Evolutionary conservation across 2,888 invertebrate genomes (phyloP), one percentile per base, ranked within the genome.

Genomic region (Eupithecia subfuscata): DNA sequence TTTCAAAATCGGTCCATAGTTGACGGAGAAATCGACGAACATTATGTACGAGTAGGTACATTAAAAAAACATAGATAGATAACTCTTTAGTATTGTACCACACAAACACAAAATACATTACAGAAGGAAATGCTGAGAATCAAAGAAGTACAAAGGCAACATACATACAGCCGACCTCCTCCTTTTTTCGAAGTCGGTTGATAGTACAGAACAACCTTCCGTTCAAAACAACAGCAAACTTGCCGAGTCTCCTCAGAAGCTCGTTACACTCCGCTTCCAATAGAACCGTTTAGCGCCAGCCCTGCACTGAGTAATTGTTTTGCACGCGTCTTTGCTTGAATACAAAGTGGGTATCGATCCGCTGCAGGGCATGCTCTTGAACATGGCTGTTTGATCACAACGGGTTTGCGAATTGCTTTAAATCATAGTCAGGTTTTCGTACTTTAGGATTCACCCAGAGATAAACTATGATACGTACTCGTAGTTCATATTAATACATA

Each of bases 241-340:
- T 73, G 70, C 71, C 34, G 18, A 73, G 68, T 70, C 73, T 63
- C 34, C 48, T 52, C 70, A 34, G 69, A 69, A 18, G 43, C 45
- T 43, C 34, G 37, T n/a, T 9, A 18, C 37, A 40, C 34, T 56
- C 40, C 30, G 40, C 34, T 64, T 40, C 37, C 69, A 76, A 69
- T 69, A 69, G 56, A 71, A 70, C 69, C 60, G 70, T 37, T 73
- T 69, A 30, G 71, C 64, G 71, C 72, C 75, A 69, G 75, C 75
- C 77, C 75, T 70, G 68, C 64, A 69, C 52, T 22, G 75, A 77
- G 75, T 77, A 75, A 77, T 77, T 77, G 75, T 77, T 77, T 77
- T 69, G 70, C 75, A 52, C 73, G 73, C 74, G 75, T 69, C 75
- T 75, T 75, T 56, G 56, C 45, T 72, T 75, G 78, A 73, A 79